Percentiles rank a stretch among this genome's conserved stretches.
Conservation (phyloP, 2,888 invertebrate genomes). For the Parnassius orleans region DNA sequence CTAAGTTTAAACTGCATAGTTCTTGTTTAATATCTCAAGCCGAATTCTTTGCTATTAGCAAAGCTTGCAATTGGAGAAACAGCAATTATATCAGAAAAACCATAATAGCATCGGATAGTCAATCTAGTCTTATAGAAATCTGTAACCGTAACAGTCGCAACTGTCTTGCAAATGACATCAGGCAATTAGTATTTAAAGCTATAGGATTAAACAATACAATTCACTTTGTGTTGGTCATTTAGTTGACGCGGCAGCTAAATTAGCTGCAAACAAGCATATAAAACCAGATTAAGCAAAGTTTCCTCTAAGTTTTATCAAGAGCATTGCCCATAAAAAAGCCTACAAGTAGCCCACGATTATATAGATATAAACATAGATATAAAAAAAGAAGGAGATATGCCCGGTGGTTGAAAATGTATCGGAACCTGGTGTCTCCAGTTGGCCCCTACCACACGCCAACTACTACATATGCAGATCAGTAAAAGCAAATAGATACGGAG, state of each 20-base stretch:
- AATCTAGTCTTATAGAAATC: background rate
- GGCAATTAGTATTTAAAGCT: background rate
- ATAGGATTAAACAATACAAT: background rate
- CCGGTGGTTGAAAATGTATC: too few relatives aligned
- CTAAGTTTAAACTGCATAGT: background rate
- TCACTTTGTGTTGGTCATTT: background rate
- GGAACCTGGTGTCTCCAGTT: too few relatives aligned
- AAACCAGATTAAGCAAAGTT: background rate
- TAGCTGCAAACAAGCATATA: background rate
- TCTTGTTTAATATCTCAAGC: background rate
- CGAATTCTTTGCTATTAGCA: background rate
- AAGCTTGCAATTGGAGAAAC: background rate
- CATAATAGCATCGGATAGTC: background rate
- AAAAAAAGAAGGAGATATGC: too few relatives aligned
- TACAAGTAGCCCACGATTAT: background rate
- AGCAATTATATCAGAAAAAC: background rate
- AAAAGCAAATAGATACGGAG: too few relatives aligned
- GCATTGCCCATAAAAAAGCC: background rate
- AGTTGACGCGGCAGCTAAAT: background rate
- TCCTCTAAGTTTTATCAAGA: background rate
- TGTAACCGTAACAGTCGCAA: background rate
- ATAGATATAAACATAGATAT: too few relatives aligned
- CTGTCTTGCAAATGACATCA: background rate
- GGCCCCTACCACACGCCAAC: too few relatives aligned
- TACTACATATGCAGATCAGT: too few relatives aligned